Conservation (phyloP, 2,113 vertebrate genomes). For the Carassius gibelio region DNA sequence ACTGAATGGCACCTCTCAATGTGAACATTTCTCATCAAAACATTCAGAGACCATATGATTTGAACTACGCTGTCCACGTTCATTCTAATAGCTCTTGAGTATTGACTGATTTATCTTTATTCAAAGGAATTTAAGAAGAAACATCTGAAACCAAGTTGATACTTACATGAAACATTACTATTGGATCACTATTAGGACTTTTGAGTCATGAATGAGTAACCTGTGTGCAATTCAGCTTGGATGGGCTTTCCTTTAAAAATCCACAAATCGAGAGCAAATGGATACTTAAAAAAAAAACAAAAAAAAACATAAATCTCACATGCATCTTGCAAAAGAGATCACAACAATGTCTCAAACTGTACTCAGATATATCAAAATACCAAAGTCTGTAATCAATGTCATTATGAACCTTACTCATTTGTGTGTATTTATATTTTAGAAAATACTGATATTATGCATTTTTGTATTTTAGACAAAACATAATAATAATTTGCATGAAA, state of each 20-base stretch:
- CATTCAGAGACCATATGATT: no score
- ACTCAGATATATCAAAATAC: neutral
- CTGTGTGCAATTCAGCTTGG: neutral
- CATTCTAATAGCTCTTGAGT: neutral
- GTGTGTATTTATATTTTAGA: neutral
- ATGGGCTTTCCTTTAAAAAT: neutral
- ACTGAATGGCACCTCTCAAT: neutral
- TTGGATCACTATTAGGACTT: neutral
- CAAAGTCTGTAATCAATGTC: neutral
- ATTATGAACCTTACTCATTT: neutral
- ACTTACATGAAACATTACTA: neutral
- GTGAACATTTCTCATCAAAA: neutral
- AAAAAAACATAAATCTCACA: neutral
- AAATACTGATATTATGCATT: no score
- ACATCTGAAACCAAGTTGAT: neutral
- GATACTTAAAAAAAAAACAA: no score
- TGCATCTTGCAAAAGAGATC: neutral
- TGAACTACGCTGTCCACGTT: no score
- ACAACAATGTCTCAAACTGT: neutral
- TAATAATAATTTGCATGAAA: neutral
- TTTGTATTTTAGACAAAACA: no score
- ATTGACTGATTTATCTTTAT: neutral
- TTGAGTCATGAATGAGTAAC: constrained; percentile 2
- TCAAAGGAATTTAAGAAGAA: neutral
- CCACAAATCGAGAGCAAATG: neutral